A percentile compares a stretch with the other conserved stretches of the same genome.
These are phyloP conservation scores for Gasterosteus nipponicus DNA, from an alignment of 2,113 vertebrate genomes.

Conservation along the genomic window DNA sequence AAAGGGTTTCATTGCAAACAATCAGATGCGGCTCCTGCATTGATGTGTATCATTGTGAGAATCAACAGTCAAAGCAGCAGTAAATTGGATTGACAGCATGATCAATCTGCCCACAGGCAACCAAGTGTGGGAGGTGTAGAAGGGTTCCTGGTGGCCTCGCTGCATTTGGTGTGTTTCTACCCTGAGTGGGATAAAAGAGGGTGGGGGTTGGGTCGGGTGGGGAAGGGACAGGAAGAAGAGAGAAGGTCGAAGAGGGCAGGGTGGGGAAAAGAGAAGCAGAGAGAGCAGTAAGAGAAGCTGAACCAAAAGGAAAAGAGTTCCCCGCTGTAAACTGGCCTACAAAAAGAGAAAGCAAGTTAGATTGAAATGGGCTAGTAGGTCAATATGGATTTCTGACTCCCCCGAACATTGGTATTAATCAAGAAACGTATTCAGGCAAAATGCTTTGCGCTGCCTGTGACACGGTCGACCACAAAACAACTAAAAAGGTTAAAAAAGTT, in stretches of 20 bases:
- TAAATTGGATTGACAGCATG: conserved; percentile 56
- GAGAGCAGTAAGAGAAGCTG: conserved; percentile 52
- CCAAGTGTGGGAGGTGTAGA: conserved; percentile 57
- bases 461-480: not conserved
- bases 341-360: conserved; percentile 11
- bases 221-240: conserved; percentile 77
- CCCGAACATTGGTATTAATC: conserved; percentile 1
- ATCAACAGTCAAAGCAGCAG: conserved; percentile 40
- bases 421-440: not conserved
- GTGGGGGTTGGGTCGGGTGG: conserved; percentile 66
- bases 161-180: conserved; percentile 75
- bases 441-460: conserved; percentile 14
- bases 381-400: conserved; percentile 12
- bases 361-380: conserved; percentile 13
- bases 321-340: conserved; percentile 15
- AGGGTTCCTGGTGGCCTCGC: conserved; percentile 62
- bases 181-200: conserved; percentile 67
- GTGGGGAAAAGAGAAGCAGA: conserved; percentile 55
- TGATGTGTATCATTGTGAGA: conserved; percentile 31
- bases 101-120: conserved; percentile 54
- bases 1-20: conserved; percentile 33
- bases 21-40: conserved; percentile 16
- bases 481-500: conserved; percentile 15
- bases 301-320: conserved; percentile 60
- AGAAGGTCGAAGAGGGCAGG: conserved; percentile 71